Evolutionary conservation across 2,113 vertebrate genomes (phyloP).

Genomic region (Ancistrus triradiatus): DNA sequence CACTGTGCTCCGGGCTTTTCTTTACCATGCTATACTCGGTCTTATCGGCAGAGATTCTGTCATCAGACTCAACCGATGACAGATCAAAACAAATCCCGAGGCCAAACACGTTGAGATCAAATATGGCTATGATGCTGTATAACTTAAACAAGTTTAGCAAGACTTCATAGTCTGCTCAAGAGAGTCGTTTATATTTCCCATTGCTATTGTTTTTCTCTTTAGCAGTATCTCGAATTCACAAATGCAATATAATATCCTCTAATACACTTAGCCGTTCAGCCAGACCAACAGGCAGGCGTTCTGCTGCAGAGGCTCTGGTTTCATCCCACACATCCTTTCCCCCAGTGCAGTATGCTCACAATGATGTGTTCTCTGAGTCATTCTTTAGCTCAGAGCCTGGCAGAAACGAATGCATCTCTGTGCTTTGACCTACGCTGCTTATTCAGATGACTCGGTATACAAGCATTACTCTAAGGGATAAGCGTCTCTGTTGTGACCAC

Average conservation of each 20-base stretch:
- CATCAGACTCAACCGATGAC: slow-evolving; percentile 42
- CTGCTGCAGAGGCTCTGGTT: neutral
- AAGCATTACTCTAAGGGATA: slow-evolving; percentile 35
- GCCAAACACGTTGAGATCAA: slow-evolving; percentile 23
- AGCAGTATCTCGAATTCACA: no score
- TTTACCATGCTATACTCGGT: slow-evolving; percentile 16
- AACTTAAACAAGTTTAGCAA: neutral
- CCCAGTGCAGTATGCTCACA: slow-evolving; percentile 17
- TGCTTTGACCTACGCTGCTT: slow-evolving; percentile 43
- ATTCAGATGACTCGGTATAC: slow-evolving; percentile 39
- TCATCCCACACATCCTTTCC: neutral
- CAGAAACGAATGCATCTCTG: slow-evolving; percentile 13
- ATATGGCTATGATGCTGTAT: slow-evolving; percentile 24
- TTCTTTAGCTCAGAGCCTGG: neutral
- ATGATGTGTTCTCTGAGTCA: slow-evolving; percentile 34
- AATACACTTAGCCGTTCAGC: no score
- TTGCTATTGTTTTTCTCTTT: neutral
- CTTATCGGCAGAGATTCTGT: slow-evolving; percentile 37
- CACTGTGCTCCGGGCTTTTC: neutral
- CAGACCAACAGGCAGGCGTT: slow-evolving; percentile 34
- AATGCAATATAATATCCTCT: no score
- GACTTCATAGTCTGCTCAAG: neutral
- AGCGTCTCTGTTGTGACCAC: neutral
- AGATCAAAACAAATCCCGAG: slow-evolving; percentile 49
- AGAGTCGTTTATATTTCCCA: neutral